Conservation (phyloP, 2,113 vertebrate species). For the Microtus oregoni region DNA sequence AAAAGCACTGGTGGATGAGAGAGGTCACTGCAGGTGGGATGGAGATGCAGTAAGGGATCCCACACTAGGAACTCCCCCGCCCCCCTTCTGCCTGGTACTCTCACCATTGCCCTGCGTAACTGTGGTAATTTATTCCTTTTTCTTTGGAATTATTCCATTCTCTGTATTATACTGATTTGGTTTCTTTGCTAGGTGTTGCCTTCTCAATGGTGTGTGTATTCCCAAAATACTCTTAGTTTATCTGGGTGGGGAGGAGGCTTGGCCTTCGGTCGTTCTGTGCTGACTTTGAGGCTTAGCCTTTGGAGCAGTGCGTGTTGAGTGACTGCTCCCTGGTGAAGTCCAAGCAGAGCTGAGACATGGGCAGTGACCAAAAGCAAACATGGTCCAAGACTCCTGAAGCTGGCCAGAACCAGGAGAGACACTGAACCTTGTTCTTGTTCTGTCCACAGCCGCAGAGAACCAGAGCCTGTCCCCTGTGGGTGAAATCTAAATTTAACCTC, state of each 20-base stretch:
- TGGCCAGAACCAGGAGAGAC: constrained; percentile 12
- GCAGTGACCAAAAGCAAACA: not conserved
- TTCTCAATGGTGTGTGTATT: not conserved
- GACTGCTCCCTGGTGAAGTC: not conserved
- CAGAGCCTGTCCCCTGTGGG: constrained; percentile 46
- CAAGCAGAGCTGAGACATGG: not conserved
- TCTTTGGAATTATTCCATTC: not conserved
- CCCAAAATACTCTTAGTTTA: not conserved
- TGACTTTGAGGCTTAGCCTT: not conserved
- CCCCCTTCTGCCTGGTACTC: fast-evolving
- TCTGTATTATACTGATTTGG: not conserved
- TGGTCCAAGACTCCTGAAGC: not conserved
- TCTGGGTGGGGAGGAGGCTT: not conserved
- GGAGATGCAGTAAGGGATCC: no score
- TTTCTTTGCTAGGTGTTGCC: not conserved
- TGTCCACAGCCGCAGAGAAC: not conserved
- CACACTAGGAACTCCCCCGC: no score
- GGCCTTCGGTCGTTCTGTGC: no score
- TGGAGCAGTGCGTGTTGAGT: not conserved
- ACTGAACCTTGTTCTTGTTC: constrained; percentile 41
- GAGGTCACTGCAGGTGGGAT: fast-evolving
- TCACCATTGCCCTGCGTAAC: not conserved
- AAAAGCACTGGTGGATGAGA: not conserved
- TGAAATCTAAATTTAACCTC: constrained; percentile 71
- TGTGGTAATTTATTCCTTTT: fast-evolving